Conservation (phyloP, 2,888 invertebrate species). For the Cylindroiulus punctatus region DNA sequence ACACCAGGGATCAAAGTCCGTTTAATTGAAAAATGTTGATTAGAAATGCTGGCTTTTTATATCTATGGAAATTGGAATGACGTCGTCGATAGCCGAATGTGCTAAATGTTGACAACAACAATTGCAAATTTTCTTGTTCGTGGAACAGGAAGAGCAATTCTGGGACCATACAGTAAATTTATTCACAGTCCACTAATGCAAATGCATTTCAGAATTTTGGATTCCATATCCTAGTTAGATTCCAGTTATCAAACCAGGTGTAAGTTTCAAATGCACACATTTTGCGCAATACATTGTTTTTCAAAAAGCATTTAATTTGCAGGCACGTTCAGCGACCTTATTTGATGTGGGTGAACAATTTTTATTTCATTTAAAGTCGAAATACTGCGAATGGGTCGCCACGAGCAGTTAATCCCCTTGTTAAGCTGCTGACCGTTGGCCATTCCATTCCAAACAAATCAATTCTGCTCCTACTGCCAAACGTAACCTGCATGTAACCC, state of each 20-base stretch:
- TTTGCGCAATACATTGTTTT: too few relatives aligned
- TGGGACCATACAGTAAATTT: neutral
- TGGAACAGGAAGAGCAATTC: neutral
- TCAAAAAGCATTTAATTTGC: neutral
- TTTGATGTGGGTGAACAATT: neutral
- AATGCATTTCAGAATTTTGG: too few relatives aligned
- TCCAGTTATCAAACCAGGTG: too few relatives aligned
- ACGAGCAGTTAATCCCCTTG: neutral
- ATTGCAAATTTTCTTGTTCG: neutral
- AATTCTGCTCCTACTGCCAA: constrained; percentile 4
- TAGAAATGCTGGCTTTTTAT: neutral
- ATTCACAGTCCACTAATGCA: neutral
- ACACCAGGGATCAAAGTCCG: neutral
- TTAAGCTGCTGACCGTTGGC: neutral
- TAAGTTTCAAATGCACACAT: too few relatives aligned
- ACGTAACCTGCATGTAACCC: neutral
- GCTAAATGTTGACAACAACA: neutral
- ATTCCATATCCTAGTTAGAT: too few relatives aligned
- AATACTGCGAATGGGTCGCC: too few relatives aligned
- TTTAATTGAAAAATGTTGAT: constrained; percentile 5
- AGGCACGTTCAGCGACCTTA: neutral
- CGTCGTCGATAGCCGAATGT: too few relatives aligned
- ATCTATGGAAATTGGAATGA: too few relatives aligned
- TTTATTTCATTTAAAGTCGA: neutral
- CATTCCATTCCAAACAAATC: neutral